phyloP scores from a whole-genome alignment of 2,797 vertebrate genomes.

The Calcarius lapponicus region DNA sequence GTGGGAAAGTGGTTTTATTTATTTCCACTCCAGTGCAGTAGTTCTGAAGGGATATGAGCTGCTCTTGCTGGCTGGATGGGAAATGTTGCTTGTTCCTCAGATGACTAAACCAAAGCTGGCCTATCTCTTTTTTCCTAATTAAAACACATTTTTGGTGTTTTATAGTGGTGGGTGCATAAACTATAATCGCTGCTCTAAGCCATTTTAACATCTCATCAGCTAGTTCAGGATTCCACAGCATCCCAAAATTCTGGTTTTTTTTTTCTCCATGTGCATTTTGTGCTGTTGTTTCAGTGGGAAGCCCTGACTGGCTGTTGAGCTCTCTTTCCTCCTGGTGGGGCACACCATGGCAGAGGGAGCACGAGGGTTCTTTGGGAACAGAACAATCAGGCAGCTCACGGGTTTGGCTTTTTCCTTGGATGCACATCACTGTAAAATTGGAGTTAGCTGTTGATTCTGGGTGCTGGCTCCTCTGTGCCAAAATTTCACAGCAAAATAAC shows the following conservation, averaged over 20 bases:
- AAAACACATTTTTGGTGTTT: constrained; percentile 59
- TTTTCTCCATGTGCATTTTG: neutral
- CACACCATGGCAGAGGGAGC: neutral
- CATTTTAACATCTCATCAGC: constrained; percentile 32
- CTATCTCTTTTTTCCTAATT: neutral
- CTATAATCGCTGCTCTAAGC: constrained; percentile 16
- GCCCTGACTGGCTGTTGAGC: constrained; percentile 22
- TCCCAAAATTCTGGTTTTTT: constrained; percentile 9
- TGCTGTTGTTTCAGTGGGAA: constrained; percentile 31
- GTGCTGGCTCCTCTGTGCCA: constrained; percentile 12
- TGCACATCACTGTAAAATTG: constrained; percentile 30
- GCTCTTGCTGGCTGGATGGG: constrained; percentile 57
- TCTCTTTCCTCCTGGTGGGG: constrained; percentile 25
- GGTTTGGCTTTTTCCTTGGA: neutral
- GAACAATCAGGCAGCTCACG: neutral
- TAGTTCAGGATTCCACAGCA: constrained; percentile 40
- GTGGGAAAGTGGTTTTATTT: neutral
- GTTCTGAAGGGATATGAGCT: constrained; percentile 61
- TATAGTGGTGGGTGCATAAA: constrained; percentile 37
- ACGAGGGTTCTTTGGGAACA: neutral
- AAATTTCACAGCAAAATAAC: constrained; percentile 16
- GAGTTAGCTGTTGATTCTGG: constrained; percentile 13
- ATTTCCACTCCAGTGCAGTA: neutral
- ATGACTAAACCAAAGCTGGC: constrained; percentile 62
- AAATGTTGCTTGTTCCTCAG: neutral